phyloP scores from a whole-genome alignment of 2,888 invertebrate species.

The Gandaritis pyraliata region DNA sequence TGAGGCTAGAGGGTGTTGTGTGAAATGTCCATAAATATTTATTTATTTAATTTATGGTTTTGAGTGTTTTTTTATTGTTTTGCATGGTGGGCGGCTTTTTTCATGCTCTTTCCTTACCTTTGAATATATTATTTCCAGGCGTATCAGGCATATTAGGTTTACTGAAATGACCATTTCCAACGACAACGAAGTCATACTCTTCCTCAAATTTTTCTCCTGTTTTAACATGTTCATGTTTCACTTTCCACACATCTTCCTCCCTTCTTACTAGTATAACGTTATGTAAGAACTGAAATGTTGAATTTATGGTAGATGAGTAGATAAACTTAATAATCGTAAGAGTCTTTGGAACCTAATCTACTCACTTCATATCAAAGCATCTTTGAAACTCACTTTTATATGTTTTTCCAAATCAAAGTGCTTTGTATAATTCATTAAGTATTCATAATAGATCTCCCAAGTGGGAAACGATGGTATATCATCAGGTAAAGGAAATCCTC shows the following conservation, averaged over 20 bases:
- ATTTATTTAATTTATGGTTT: neutral
- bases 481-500: constrained; percentile 67
- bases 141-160: constrained; percentile 67
- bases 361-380: too few species aligned
- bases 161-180: constrained; percentile 87
- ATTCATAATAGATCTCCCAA: constrained; percentile 65
- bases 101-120: constrained; percentile 56
- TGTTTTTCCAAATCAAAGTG: constrained; percentile 66
- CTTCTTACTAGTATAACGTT: constrained; percentile 64
- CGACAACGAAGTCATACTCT: constrained; percentile 86
- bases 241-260: constrained; percentile 61
- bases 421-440: constrained; percentile 64
- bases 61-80: neutral
- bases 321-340: neutral
- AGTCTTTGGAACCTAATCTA: too few species aligned
- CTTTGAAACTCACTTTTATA: constrained; percentile 60
- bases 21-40: too few species aligned
- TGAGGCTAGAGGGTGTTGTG: too few species aligned
- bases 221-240: constrained; percentile 61
- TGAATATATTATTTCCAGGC: constrained; percentile 65
- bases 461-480: constrained; percentile 66
- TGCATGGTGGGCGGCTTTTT: too few species aligned
- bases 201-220: constrained; percentile 66
- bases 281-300: constrained; percentile 63
- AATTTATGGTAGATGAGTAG: too few species aligned